Conservation (phyloP, 2,113 vertebrate species). For the Taxidea taxus region DNA sequence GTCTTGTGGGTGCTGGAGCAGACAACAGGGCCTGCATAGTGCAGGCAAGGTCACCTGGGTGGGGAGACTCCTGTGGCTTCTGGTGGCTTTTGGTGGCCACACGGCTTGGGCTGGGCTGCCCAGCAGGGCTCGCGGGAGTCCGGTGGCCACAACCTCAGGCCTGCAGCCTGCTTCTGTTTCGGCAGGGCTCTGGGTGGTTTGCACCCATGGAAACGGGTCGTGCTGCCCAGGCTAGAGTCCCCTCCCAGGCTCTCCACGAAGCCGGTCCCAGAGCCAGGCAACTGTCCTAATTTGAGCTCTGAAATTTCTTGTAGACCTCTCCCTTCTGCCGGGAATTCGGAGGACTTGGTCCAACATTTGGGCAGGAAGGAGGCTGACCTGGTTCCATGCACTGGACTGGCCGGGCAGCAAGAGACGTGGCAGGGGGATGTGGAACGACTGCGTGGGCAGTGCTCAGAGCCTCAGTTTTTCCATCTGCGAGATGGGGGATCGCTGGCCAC, state of each 20-base stretch:
- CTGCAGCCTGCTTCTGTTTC: neutral
- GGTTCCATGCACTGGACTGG: accelerated
- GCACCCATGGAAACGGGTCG: neutral
- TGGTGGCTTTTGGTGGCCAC: neutral
- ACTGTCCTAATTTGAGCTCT: neutral
- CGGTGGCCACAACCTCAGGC: neutral
- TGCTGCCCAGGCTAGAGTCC: neutral
- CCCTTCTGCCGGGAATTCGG: slow-evolving; percentile 16
- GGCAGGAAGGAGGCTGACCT: neutral
- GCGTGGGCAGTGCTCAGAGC: accelerated
- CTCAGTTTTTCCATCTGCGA: neutral
- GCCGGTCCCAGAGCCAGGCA: neutral
- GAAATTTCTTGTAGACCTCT: neutral
- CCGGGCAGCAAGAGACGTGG: accelerated
- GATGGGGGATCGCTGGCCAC: neutral
- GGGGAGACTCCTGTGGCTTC: neutral
- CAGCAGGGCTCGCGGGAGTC: neutral
- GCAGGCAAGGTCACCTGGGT: neutral
- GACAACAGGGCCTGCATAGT: neutral
- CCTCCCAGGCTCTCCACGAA: neutral
- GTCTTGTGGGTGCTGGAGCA: neutral
- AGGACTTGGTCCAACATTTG: neutral
- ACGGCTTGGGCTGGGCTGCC: neutral
- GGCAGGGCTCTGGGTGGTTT: neutral
- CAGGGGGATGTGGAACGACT: accelerated